Evolutionary conservation across 2,888 invertebrate species (phyloP).

Genomic region (Rotaria macrura): DNA sequence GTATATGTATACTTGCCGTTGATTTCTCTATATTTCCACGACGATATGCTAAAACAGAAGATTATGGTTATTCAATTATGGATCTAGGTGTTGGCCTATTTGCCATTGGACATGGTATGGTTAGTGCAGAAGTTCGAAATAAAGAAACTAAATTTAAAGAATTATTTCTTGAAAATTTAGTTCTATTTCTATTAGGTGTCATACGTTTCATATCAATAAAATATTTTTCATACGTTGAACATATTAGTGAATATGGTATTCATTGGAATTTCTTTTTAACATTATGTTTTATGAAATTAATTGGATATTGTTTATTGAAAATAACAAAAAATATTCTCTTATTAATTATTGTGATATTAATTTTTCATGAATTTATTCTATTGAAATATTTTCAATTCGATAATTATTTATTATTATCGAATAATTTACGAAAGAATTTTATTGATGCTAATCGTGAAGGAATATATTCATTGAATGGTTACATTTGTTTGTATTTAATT

Average conservation of each 20-base stretch:
- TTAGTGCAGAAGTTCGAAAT: slow-evolving; percentile 55
- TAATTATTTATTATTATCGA: slow-evolving; percentile 56
- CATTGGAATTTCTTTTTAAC: slow-evolving; percentile 99
- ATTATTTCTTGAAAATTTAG: slow-evolving; percentile 32
- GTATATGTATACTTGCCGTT: slow-evolving; percentile 67
- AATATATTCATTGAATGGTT: slow-evolving; percentile 71
- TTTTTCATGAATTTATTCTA: slow-evolving; percentile 31
- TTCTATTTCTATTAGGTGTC: slow-evolving; percentile 51
- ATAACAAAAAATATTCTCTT: neutral
- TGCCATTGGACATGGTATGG: slow-evolving; percentile 54
- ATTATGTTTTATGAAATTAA: slow-evolving; percentile 55
- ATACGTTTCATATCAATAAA: slow-evolving; percentile 49
- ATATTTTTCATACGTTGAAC: slow-evolving; percentile 68
- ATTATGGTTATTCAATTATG: slow-evolving; percentile 72
- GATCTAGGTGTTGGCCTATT: slow-evolving; percentile 30
- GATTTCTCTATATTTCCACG: slow-evolving; percentile 79
- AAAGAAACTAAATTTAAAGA: neutral
- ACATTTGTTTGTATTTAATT: slow-evolving; percentile 68
- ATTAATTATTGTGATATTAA: neutral
- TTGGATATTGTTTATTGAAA: neutral
- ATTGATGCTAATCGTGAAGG: slow-evolving; percentile 82
- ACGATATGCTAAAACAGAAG: slow-evolving; percentile 73
- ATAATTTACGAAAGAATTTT: slow-evolving; percentile 48
- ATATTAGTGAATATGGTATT: slow-evolving; percentile 81
- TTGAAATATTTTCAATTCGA: slow-evolving; percentile 58